Conservation (phyloP, 2,113 vertebrate genomes). For the Zosterops pallidus region DNA sequence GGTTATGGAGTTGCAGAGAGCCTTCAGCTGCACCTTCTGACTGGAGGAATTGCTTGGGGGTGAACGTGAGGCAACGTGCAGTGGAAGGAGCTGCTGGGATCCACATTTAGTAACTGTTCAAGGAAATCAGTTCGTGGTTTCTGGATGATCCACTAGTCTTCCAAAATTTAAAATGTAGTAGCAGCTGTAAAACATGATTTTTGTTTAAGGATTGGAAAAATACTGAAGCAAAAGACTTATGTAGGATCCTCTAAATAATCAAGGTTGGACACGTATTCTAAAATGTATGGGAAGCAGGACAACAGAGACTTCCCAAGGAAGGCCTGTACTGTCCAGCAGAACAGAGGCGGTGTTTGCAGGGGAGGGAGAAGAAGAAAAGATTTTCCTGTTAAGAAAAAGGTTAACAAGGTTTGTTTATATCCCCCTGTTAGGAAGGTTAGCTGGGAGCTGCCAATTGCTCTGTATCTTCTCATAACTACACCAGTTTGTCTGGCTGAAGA, state of each 20-base stretch:
- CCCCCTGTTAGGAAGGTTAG: not conserved
- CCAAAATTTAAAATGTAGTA: not conserved
- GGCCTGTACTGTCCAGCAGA: not conserved
- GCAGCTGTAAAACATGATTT: not conserved
- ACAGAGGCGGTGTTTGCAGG: not conserved
- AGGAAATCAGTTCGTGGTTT: not conserved
- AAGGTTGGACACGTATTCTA: fast-evolving
- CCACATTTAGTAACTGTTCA: not conserved
- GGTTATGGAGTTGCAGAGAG: not conserved
- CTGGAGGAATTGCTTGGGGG: not conserved
- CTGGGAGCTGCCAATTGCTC: not conserved
- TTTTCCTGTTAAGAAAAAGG: not conserved
- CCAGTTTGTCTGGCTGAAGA: not conserved
- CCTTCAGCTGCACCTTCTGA: not conserved
- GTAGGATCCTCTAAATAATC: not conserved
- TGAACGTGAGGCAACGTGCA: fast-evolving
- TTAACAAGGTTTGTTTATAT: not conserved
- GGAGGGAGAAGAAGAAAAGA: not conserved
- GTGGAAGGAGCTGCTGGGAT: not conserved
- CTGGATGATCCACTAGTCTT: not conserved
- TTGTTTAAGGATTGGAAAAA: not conserved
- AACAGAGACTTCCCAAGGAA: not conserved
- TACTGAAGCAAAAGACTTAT: not conserved
- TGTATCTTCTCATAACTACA: fast-evolving
- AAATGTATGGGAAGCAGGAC: fast-evolving